Conservation (phyloP, 2,888 invertebrate species). For the Agrotis ipsilon region DNA sequence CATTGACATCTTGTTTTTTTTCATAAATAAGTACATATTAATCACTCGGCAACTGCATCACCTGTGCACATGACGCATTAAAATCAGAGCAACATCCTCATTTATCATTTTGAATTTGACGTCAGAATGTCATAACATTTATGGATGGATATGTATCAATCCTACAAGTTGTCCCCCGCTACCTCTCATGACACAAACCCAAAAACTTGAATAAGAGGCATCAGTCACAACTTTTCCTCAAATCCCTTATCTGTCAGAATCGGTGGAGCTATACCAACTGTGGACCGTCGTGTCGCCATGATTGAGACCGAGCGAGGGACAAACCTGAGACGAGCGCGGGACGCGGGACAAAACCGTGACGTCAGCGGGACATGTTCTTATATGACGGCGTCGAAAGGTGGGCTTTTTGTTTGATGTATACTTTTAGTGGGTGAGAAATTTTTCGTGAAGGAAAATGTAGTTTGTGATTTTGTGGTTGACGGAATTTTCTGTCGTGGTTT, state of each 20-base stretch:
- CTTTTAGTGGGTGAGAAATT: constrained; percentile 27
- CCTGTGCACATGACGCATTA: no score
- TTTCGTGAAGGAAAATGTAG: constrained; percentile 3
- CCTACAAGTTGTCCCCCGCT: constrained; percentile 34
- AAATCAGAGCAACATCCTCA: neutral
- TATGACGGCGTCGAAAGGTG: constrained; percentile 16
- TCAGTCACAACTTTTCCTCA: constrained; percentile 85
- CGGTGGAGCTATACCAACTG: constrained; percentile 79
- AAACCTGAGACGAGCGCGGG: constrained; percentile 44
- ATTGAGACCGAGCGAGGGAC: constrained; percentile 47
- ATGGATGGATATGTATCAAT: neutral
- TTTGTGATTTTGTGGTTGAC: neutral
- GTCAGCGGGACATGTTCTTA: constrained; percentile 30
- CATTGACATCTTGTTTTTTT: no score
- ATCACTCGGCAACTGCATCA: no score
- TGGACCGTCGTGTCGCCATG: constrained; percentile 69
- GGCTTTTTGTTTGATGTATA: constrained; percentile 26
- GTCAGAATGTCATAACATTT: neutral
- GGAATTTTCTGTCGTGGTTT: constrained; percentile 2
- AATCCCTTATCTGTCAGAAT: constrained; percentile 89
- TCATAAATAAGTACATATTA: no score
- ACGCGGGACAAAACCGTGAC: constrained; percentile 49
- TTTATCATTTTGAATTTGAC: neutral
- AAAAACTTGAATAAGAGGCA: constrained; percentile 77
- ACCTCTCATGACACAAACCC: constrained; percentile 52